These are phyloP conservation scores for Lepidurus arcticus DNA, from an alignment of 1,140 invertebrate genomes.

Conservation along the genomic window DNA sequence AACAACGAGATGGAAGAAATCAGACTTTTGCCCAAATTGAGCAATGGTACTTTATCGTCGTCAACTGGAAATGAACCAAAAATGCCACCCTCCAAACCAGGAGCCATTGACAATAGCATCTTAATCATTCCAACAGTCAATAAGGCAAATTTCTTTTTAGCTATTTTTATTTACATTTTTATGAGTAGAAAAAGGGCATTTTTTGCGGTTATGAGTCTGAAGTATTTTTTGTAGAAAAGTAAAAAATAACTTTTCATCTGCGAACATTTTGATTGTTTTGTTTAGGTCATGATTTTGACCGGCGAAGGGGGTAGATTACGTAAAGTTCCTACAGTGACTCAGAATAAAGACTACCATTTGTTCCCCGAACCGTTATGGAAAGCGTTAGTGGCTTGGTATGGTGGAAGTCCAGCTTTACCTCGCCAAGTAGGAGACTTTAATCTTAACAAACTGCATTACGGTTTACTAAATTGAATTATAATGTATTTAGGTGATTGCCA, in stretches of 20 bases:
- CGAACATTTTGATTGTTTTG: background rate
- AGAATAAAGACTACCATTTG: conserved; percentile 72
- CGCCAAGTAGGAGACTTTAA: conserved; percentile 56
- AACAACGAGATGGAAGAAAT: background rate
- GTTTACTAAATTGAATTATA: background rate
- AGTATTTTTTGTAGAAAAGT: background rate
- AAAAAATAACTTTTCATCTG: too few relatives aligned
- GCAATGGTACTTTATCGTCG: conserved; percentile 1
- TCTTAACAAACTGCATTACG: background rate
- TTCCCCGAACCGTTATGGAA: conserved; percentile 79
- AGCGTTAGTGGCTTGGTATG: conserved; percentile 77
- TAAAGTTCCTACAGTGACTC: conserved; percentile 53
- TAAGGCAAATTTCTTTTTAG: conserved; percentile 49
- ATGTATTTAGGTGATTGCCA: conserved; percentile 26
- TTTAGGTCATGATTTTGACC: conserved; percentile 58
- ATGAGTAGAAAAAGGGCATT: background rate
- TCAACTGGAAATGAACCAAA: conserved; percentile 16
- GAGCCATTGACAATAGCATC: conserved; percentile 69
- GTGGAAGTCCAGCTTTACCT: conserved; percentile 69
- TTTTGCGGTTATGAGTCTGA: too few relatives aligned
- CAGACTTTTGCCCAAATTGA: background rate
- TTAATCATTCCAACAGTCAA: conserved; percentile 56
- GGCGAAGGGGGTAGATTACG: conserved; percentile 76
- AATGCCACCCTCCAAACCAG: conserved; percentile 50
- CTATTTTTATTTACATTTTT: conserved; percentile 22